These are phyloP conservation scores for Graphium colonna DNA, from an alignment of 2,888 invertebrate genomes.

Conservation along the genomic window DNA sequence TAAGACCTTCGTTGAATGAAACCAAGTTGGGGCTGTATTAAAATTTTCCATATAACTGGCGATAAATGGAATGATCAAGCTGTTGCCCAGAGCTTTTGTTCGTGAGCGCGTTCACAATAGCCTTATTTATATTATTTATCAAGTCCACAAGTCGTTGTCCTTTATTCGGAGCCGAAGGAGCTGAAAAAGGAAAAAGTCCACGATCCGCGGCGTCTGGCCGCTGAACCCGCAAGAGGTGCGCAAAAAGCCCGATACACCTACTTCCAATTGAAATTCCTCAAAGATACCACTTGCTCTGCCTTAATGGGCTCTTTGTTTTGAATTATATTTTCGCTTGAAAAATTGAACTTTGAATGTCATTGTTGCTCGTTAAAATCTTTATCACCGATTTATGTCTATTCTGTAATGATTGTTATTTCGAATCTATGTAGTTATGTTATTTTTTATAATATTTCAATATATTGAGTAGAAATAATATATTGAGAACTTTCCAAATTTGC, in stretches of 20 bases:
- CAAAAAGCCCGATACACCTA: constrained; percentile 42
- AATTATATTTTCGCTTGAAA: not conserved
- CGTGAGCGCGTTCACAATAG: not conserved
- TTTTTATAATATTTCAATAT: no score
- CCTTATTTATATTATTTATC: constrained; percentile 13
- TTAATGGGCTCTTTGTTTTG: constrained; percentile 14
- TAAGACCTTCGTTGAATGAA: no score
- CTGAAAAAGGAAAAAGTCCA: constrained; percentile 41
- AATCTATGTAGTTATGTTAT: no score
- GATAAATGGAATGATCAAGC: no score
- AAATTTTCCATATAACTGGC: no score
- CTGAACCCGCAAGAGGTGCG: constrained; percentile 46
- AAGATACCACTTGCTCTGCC: constrained; percentile 12
- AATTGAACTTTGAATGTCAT: no score
- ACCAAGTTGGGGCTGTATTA: no score
- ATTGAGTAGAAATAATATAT: no score
- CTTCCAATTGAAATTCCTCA: constrained; percentile 38
- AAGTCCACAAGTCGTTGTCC: constrained; percentile 26
- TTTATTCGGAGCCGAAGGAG: constrained; percentile 42
- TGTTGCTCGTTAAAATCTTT: no score
- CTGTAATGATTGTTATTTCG: no score
- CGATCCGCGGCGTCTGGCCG: constrained; percentile 58
- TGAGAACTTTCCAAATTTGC: no score
- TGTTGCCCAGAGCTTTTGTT: not conserved
- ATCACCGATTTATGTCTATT: no score